Base-by-base conservation (phyloP, 1,140 invertebrate genomes). In the Cepaea nemoralis region DNA sequence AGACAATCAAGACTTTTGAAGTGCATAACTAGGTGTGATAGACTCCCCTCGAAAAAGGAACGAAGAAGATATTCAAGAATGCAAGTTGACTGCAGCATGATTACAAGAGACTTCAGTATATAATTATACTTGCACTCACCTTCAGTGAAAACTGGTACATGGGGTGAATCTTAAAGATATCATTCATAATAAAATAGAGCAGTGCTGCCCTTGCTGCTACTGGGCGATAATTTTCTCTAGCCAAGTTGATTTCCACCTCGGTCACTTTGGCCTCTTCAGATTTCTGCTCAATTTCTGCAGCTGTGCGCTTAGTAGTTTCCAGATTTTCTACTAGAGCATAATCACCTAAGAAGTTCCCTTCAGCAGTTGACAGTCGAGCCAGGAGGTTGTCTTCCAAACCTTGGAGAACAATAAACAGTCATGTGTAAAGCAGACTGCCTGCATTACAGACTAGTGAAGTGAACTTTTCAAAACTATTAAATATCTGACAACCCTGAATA, bases 101-200 rank as follows among this genome's bases (percentile, higher is more conserved):
- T 55, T 55, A 55, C 50, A 55, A 55, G 50, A 10, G n/a, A n/a
- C n/a, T n/a, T n/a, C n/a, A n/a, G n/a, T n/a, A n/a, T n/a, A n/a
- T 19, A 55, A 55, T 55, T 3, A 24, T 55, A 10, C 19, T 6
- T n/a, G 50, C 74, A 85, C 80, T 96, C 14, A 96, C 96, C 93
- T 99, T 98, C 71, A 99, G 92, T 19, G 97, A 99, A 91, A 99
- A 99, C 90, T 98, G 97, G 91, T 99, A 99, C 86, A 99, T 98
- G 0, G 97, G 97, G 93, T 99, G 97, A 69, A 99, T 98, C 45
- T 96, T 98, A 91, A 97, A 96, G 35, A 99, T 92, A 85, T 99
- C 97, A 89, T 98, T 98, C n/a, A 99, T 92, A 82, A 99, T 98
- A 87, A 99, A 99, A 91, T 99, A 99, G 0, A 99, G 92, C 0